Base-by-base conservation (phyloP, 2,888 invertebrate genomes). In the Idaea biselata region DNA sequence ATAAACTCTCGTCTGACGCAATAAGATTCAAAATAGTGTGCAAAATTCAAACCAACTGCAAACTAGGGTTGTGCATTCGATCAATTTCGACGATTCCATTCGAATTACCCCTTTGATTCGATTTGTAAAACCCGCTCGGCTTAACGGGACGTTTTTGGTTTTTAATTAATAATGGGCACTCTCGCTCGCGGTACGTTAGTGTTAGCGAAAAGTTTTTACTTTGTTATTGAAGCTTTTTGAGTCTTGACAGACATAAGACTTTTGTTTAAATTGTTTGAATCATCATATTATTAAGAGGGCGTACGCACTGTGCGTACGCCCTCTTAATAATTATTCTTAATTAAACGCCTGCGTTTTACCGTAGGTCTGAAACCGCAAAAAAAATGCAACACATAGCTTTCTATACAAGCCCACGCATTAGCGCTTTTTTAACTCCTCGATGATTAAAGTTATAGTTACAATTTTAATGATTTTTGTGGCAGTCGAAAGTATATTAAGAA, bases 121-220 rank as follows among this genome's bases (percentile, higher is more conserved):
- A 84, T 87, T 85, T 78, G 71, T 78, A 77, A 79, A 75, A 80
- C 79, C 78, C 82, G 78, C 73, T 77, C 70, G 79, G 84, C 79
- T 86, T 84, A 84, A 84, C 84, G 77, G 73, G 77, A 76, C 81
- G 79, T 80, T 86, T 87, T 86, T 78, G 82, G 83, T 80, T 87
- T 88, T 88, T 85, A 88, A 88, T 89, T 88, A 89, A 88, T 88
- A 87, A 87, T 84, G 84, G 84, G 84, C 76, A 78, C 73, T 64
- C 68, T 64, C 44, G 76, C 68, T 71, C 11, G 44, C 44, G 44
- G 74, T 71, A 72, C 75, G 74, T 79, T 85, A 72, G 73, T 75
- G 72, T 74, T 78, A 75, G 74, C 76, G 80, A 85, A 85, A 80
- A 77, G 73, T 72, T 72, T 79, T 75, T 25, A 25, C 25, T 61